phyloP scores from a whole-genome alignment of 2,888 invertebrate genomes.

The Cheilosia vernalis region DNA sequence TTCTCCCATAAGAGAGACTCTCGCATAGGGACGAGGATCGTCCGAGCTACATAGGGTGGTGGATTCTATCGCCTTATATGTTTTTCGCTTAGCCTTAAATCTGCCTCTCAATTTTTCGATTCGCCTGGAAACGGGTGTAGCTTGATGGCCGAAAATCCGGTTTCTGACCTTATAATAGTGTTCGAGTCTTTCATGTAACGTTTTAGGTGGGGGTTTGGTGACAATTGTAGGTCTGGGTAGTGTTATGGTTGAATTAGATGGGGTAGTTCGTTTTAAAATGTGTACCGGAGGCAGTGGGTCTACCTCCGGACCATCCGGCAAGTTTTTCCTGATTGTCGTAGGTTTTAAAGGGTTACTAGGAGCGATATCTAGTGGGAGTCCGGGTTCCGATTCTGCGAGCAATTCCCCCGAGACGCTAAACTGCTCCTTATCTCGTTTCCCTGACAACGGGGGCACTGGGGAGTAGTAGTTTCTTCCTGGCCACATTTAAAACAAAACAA shows the following conservation, averaged over 20 bases:
- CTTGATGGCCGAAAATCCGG: neutral
- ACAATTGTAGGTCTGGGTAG: neutral
- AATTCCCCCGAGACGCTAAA: too few relatives aligned
- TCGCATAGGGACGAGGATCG: slow-evolving; percentile 15
- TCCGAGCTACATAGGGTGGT: slow-evolving; percentile 4
- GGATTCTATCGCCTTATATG: neutral
- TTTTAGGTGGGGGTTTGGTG: neutral
- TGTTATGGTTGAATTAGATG: neutral
- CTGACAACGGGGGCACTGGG: too few relatives aligned
- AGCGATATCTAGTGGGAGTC: too few relatives aligned
- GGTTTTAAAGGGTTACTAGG: too few relatives aligned
- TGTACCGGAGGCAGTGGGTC: neutral
- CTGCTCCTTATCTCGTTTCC: too few relatives aligned
- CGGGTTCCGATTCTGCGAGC: too few relatives aligned
- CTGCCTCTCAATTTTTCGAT: neutral
- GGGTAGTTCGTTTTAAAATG: neutral
- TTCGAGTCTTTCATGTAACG: slow-evolving; percentile 2
- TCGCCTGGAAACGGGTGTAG: neutral
- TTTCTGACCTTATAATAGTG: neutral
- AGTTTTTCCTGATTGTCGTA: too few relatives aligned
- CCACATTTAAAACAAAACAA: too few relatives aligned
- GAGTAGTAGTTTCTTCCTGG: too few relatives aligned
- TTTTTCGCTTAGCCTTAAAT: slow-evolving; percentile 1
- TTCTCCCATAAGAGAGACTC: slow-evolving; percentile 3
- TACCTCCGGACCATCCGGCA: neutral